These are phyloP conservation scores for Manis crassicaudata DNA, from an alignment of 2,797 vertebrate genomes.

Conservation along the genomic window DNA sequence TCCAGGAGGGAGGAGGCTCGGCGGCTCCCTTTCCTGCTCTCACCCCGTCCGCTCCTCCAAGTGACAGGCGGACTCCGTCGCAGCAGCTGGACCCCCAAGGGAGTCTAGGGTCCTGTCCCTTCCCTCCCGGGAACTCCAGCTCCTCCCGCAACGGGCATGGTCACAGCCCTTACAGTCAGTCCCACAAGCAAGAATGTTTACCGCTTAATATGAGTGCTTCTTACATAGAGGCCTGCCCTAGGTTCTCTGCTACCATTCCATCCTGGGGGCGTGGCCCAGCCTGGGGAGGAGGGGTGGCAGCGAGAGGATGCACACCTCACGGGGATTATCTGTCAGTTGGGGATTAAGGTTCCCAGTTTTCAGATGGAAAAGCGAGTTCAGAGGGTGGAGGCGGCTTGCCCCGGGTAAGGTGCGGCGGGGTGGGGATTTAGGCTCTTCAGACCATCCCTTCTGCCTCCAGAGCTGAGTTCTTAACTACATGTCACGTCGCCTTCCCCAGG, in stretches of 20 bases:
- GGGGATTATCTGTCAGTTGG: neutral
- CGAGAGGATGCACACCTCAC: rapidly evolving
- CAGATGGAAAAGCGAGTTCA: neutral
- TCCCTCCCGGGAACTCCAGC: neutral
- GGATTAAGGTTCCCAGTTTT: neutral
- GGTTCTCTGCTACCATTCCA: rapidly evolving
- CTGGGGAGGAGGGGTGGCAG: neutral
- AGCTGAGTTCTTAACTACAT: neutral
- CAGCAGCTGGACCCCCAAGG: neutral
- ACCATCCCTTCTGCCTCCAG: neutral
- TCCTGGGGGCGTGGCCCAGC: neutral
- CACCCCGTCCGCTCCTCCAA: conserved; percentile 81
- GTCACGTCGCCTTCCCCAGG: neutral
- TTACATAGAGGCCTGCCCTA: rapidly evolving
- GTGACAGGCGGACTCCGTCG: conserved; percentile 83
- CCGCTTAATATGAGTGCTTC: rapidly evolving
- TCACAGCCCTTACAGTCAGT: neutral
- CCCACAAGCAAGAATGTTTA: rapidly evolving
- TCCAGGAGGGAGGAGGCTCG: conserved; percentile 81
- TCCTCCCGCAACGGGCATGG: neutral
- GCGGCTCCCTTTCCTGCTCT: conserved; percentile 80
- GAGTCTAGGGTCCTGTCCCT: neutral
- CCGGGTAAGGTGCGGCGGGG: neutral
- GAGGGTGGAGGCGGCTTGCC: neutral
- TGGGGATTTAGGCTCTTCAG: too few species aligned